phyloP scores from a whole-genome alignment of 30 jellyfish, hydroid and myxozoan genomes.

The Turritopsis rubra region DNA sequence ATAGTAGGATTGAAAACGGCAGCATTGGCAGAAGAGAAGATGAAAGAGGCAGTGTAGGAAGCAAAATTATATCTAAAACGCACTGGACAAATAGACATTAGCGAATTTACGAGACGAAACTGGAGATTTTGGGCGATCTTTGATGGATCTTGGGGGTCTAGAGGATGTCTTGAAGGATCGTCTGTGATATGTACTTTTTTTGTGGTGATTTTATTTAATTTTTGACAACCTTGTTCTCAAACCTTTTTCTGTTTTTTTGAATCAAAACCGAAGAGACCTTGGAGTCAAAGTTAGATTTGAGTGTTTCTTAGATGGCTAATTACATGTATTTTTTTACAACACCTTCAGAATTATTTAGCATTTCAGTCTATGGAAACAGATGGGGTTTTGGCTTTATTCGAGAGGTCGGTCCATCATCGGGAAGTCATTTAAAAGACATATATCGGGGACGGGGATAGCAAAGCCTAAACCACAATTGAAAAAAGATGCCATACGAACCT shows the following conservation, averaged over 20 bases:
- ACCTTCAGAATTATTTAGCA: neutral
- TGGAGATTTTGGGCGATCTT: neutral
- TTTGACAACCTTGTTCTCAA: neutral
- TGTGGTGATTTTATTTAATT: neutral
- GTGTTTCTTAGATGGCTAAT: neutral
- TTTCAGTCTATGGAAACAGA: neutral
- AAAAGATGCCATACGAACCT: neutral
- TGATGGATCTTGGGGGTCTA: neutral
- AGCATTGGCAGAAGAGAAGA: neutral
- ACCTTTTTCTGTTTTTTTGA: neutral
- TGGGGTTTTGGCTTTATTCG: neutral
- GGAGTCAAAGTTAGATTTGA: neutral
- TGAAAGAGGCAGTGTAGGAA: neutral
- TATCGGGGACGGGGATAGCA: constrained; percentile 2
- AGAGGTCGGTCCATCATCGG: no score
- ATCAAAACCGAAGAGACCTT: neutral
- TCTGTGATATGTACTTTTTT: neutral
- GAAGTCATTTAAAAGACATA: neutral
- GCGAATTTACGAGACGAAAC: neutral
- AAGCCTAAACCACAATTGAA: neutral
- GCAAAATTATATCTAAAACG: neutral
- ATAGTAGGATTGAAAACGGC: neutral
- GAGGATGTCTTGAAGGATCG: neutral
- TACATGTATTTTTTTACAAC: neutral
- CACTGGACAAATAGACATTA: neutral